A percentile compares a stretch with the other conserved stretches of the same genome.
Conservation (phyloP, 2,888 invertebrate species). For the Nomada hirtipes region DNA sequence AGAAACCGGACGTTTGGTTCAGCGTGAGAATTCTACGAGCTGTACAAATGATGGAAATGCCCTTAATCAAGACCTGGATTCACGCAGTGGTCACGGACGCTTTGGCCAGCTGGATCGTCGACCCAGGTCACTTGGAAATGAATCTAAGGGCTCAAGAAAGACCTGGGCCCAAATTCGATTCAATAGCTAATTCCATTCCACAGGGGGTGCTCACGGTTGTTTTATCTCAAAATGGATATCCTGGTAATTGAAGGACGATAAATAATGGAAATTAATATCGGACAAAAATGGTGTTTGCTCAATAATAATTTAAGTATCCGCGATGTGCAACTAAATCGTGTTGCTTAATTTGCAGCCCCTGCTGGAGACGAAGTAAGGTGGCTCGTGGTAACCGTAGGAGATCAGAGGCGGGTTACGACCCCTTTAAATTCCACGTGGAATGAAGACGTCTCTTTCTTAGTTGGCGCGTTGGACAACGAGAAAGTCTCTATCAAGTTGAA, state of each 20-base stretch:
- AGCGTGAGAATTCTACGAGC: constrained; percentile 84
- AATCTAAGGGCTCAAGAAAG: constrained; percentile 78
- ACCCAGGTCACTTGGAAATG: constrained; percentile 83
- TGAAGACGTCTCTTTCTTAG: constrained; percentile 85
- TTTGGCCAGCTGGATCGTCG: constrained; percentile 83
- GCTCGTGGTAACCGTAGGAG: constrained; percentile 84
- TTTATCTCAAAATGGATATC: constrained; percentile 77
- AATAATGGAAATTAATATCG: not conserved
- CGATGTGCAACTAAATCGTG: not conserved
- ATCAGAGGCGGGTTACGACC: constrained; percentile 83
- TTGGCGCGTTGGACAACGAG: constrained; percentile 84
- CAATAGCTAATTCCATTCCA: constrained; percentile 73
- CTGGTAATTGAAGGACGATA: constrained; percentile 52
- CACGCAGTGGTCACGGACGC: constrained; percentile 86
- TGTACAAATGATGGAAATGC: constrained; percentile 86
- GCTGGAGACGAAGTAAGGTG: constrained; percentile 84
- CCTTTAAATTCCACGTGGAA: constrained; percentile 83
- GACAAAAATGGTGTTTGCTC: not conserved
- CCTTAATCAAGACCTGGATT: constrained; percentile 85
- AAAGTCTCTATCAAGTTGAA: constrained; percentile 85
- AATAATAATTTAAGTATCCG: not conserved
- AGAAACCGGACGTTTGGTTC: constrained; percentile 86
- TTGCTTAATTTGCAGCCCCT: constrained; percentile 52
- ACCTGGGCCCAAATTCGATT: constrained; percentile 79
- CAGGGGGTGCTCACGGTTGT: constrained; percentile 85